These are phyloP conservation scores for Malurus leucopterus DNA, from an alignment of 2,797 vertebrate species.

Conservation along the genomic window DNA sequence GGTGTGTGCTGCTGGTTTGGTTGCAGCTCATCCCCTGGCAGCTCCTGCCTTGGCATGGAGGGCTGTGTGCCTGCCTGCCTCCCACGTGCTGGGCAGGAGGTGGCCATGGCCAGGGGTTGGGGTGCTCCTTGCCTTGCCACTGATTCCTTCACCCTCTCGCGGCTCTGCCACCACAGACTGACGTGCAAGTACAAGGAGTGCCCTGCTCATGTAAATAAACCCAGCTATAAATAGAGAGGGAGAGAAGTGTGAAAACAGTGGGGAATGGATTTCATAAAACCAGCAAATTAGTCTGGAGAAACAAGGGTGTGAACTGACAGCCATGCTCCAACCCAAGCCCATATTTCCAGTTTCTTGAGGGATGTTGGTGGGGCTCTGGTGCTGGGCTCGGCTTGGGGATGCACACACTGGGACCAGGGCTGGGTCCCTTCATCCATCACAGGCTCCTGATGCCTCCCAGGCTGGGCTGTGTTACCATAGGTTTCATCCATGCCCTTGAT, in stretches of 20 bases:
- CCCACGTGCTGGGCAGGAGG: neutral
- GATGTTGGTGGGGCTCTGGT: neutral
- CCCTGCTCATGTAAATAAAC: conserved; percentile 61
- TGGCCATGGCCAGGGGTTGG: neutral
- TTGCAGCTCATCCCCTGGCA: fast-evolving
- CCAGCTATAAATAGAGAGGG: conserved; percentile 62
- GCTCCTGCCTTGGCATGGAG: fast-evolving
- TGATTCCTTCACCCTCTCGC: neutral
- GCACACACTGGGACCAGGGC: fast-evolving
- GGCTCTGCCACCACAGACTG: conserved; percentile 2
- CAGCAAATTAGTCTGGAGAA: conserved; percentile 60
- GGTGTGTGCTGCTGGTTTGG: fast-evolving
- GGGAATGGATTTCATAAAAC: conserved; percentile 56
- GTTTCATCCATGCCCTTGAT: neutral
- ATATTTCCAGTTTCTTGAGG: neutral
- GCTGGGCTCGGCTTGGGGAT: neutral
- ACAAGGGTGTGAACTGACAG: conserved; percentile 53
- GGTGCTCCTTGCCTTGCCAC: neutral
- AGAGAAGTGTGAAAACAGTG: conserved; percentile 64
- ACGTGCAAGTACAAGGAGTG: conserved; percentile 39
- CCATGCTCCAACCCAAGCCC: conserved; percentile 4
- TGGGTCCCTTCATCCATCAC: neutral
- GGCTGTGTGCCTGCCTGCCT: neutral
- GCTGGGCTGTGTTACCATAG: neutral
- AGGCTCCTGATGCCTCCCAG: neutral